Percentiles rank a stretch among this genome's conserved stretches.
Conservation (phyloP, 2,113 vertebrate species). For the Turdus rufiventris region DNA sequence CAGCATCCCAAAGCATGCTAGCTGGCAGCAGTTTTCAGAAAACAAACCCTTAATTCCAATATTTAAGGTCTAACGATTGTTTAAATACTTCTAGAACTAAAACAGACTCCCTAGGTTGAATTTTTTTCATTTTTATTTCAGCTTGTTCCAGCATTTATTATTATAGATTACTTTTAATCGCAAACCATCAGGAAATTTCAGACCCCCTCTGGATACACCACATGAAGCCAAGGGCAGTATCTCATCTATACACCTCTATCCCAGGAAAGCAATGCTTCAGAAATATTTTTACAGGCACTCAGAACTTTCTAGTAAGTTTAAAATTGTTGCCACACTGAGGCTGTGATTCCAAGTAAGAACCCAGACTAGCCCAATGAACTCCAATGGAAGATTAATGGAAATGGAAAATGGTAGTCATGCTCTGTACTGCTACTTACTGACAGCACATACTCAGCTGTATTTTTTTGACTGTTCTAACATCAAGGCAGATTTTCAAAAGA, state of each 20-base stretch:
- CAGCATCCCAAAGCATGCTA: background rate
- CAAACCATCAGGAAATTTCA: background rate
- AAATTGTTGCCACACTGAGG: background rate
- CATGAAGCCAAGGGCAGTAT: background rate
- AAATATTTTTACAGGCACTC: background rate
- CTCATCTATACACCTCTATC: background rate
- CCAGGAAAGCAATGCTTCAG: background rate
- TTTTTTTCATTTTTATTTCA: background rate
- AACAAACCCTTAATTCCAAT: background rate
- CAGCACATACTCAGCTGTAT: fast-evolving
- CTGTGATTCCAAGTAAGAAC: background rate
- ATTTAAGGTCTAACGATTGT: background rate
- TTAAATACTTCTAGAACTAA: background rate
- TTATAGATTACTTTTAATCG: background rate
- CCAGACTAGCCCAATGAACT: background rate
- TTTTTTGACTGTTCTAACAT: background rate
- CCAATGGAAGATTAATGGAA: background rate
- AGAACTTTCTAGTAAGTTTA: background rate
- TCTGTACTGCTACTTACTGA: background rate
- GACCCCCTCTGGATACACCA: background rate
- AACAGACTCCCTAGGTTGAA: background rate
- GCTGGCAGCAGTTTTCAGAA: background rate
- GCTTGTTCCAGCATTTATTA: background rate
- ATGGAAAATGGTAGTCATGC: background rate
- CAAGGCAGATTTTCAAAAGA: background rate